A percentile compares a stretch with the other conserved stretches of the same genome.
These are phyloP conservation scores for Oophaga sylvatica DNA, from an alignment of 2,797 vertebrate genomes.

Conservation along the genomic window DNA sequence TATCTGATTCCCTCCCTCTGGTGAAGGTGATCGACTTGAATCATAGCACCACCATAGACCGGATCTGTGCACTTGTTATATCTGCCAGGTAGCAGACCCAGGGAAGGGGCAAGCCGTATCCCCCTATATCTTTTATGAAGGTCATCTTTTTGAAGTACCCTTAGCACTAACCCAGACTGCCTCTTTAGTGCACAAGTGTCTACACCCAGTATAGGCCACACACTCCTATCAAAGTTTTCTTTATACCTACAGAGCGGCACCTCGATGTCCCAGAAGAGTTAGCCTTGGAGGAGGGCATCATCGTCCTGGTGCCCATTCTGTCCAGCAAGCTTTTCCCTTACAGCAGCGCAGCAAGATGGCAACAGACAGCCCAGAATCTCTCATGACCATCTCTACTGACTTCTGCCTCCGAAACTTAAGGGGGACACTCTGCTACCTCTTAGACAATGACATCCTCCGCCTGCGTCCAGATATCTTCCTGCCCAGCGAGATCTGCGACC, in stretches of 20 bases:
- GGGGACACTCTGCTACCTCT: slow-evolving; percentile 91
- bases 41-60: neutral
- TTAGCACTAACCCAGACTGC: no score
- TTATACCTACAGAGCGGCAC: neutral
- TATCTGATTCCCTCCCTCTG: neutral
- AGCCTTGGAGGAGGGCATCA: slow-evolving; percentile 60
- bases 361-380: slow-evolving; percentile 89
- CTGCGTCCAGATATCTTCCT: slow-evolving; percentile 93
- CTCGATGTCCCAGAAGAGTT: slow-evolving; percentile 19
- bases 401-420: slow-evolving; percentile 94
- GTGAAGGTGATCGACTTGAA: neutral
- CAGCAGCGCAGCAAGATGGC: slow-evolving; percentile 78
- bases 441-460: slow-evolving; percentile 83
- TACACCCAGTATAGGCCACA: no score
- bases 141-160: no score
- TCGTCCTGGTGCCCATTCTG: slow-evolving; percentile 56
- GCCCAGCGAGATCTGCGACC: slow-evolving; percentile 97
- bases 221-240: neutral
- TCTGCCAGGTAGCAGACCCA: no score
- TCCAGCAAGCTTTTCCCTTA: neutral
- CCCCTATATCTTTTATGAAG: no score
- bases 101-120: no score
- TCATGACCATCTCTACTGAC: slow-evolving; percentile 89
- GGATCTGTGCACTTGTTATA: no score
- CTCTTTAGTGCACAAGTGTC: no score